Base-by-base conservation (phyloP, 2,888 invertebrate genomes). In the Eupithecia dodoneata region DNA sequence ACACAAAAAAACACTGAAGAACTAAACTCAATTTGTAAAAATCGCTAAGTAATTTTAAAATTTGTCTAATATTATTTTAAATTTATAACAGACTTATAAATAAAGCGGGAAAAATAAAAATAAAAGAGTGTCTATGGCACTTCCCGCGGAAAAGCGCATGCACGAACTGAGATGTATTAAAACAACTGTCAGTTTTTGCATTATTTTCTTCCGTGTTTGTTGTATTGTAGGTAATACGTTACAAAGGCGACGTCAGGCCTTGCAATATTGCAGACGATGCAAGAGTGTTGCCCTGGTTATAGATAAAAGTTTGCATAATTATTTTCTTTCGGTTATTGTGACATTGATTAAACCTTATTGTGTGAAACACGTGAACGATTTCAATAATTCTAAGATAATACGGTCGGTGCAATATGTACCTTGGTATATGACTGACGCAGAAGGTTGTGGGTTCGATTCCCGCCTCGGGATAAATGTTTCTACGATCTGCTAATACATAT, bases 181-280 rank as follows among this genome's bases (percentile, higher is more conserved):
- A 79, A 78, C 78, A 77, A 78, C 72, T 81, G 78, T 78, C 79
- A 79, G 79, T 79, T 82, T 84, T 83, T 86, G 87, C 87, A 88
- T 87, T 87, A 88, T 84, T 83, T 86, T 86, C 84, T 89, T 89
- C 89, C 89, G 88, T 80, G 83, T 89, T 85, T 79, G 77, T 70
- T 70, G 70, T 70, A 91, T 70, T 70, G 70, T 70, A 91, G 4
- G 63, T 63, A 59, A 55, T 55, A 90, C 90, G 91, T 88, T 90
- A 87, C 78, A 82, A 85, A 83, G 83, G 87, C 83, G 42, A 52
- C 76, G 81, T 90, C 90, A 91, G 90, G 73, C 42, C 77, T 44
- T 73, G 78, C 75, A 80, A 74, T 81, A 81, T 80, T 83, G 83
- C 84, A 83, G 77, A 81, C 83, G 80, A 79, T 83, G 81, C 78